phyloP scores from a whole-genome alignment of 2,888 invertebrate genomes.

The Tenthredo mesomela region DNA sequence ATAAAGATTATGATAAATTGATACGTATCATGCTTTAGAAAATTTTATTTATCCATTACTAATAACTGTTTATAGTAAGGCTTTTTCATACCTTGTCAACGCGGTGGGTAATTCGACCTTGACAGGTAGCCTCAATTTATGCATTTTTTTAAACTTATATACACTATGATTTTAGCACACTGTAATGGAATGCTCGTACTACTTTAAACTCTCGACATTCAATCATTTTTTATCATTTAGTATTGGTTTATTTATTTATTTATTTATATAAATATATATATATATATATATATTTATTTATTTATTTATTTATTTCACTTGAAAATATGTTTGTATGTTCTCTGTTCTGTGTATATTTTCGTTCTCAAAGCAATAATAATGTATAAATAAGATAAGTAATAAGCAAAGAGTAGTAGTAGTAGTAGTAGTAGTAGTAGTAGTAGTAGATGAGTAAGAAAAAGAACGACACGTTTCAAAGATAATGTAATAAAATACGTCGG shows the following conservation, averaged over 20 bases:
- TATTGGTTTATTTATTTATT: background rate
- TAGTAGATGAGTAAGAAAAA: background rate
- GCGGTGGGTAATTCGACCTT: slow-evolving; percentile 75
- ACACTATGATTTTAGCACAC: background rate
- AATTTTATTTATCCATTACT: slow-evolving; percentile 53
- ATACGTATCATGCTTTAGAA: background rate
- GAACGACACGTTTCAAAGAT: background rate
- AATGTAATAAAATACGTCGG: background rate
- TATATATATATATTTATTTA: background rate
- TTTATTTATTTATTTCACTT: background rate
- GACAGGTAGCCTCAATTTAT: slow-evolving; percentile 74
- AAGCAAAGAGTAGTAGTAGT: background rate
- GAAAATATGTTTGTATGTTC: background rate
- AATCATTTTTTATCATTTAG: background rate
- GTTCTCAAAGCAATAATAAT: background rate
- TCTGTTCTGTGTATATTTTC: background rate
- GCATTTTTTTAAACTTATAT: slow-evolving; percentile 66
- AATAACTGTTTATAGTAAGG: slow-evolving; percentile 68
- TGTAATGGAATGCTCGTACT: background rate
- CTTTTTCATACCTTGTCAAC: slow-evolving; percentile 74
- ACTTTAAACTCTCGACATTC: background rate
- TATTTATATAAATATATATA: background rate
- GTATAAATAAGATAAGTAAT: background rate
- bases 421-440: too few species aligned
- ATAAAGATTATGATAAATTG: background rate